A percentile compares a stretch with the other conserved stretches of the same genome.
Evolutionary conservation across 2,797 vertebrate species (phyloP).

Genomic region (Ibycter americanus): DNA sequence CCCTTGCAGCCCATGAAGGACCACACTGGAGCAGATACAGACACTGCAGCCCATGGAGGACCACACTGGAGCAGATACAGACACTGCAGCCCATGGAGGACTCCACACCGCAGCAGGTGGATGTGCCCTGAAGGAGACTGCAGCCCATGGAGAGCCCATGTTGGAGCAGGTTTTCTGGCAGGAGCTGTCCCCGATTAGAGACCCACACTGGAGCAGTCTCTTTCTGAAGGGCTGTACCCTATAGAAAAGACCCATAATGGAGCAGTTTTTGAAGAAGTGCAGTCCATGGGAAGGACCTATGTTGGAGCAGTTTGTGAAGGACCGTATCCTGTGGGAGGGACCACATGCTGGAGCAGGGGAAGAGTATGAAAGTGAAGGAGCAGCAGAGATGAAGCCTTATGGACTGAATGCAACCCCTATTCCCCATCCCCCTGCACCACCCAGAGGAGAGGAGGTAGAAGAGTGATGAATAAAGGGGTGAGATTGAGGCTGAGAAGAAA

Average conservation of each 20-base stretch:
- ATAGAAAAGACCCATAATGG: not conserved
- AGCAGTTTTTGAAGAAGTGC: not conserved
- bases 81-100: not conserved
- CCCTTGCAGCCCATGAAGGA: not conserved
- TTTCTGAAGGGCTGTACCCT: not conserved
- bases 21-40: not conserved
- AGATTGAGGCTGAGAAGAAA: not conserved
- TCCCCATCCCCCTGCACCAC: not conserved
- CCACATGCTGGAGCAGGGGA: no score
- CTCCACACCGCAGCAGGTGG: not conserved
- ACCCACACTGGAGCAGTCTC: not conserved
- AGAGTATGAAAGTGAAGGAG: not conserved
- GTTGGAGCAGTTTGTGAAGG: not conserved
- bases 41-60: not conserved
- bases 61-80: no score
- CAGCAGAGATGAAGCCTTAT: not conserved
- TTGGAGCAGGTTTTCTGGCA: no score
- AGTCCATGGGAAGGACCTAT: not conserved
- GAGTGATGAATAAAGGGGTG: not conserved
- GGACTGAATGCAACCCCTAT: not conserved
- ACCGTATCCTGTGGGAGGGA: not conserved
- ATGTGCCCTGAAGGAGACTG: not conserved
- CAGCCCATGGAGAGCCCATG: not conserved
- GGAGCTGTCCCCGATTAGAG: not conserved
- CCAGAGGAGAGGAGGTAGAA: not conserved